Evolutionary conservation across 2,888 invertebrate species (phyloP), one percentile per base, ranked within the genome.

Genomic region (Scaptomyza flava): DNA sequence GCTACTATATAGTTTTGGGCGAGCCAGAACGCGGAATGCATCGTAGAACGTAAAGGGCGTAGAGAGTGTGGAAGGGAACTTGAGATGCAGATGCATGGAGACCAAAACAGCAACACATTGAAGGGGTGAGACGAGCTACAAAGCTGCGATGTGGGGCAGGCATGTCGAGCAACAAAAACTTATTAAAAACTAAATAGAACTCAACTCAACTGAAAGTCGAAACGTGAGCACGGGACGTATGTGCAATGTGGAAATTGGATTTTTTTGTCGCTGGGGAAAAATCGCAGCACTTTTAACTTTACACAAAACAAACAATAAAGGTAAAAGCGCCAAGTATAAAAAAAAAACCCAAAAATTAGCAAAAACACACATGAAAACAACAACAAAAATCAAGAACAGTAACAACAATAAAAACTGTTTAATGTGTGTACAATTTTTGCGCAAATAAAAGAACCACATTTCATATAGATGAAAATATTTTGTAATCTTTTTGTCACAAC

Each of bases 221-320:
- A 17, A 30, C 51, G 43, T 45, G 41, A 36, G 14, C 48, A 14
- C 58, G 42, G 36, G 64, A 42, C 50, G 57, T 47, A 65, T 63
- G 69, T 38, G 79, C 62, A 63, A 70, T 56, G 62, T 78, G 20
- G 14, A 79, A 78, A 65, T 74, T 68, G 62, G 20, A 42, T 72
- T 57, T 60, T 47, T n/a, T 8, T 14, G 45, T 41, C 64, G n/a
- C 61, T 45, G 23, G 78, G 66, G 51, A 46, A 67, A 59, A 57
- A 38, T 63, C 50, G 38, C 38, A 47, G 33, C 14, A 54, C 59
- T 54, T 69, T 63, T 54, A 61, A 65, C 58, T 66, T 58, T 14
- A 46, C 43, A 50, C 58, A n/a, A 30, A 50, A 23, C 23, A 3
- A 23, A 23, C 2, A 50, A 46, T 31, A 50, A 17, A 17, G 17